Evolutionary conservation across 1,140 invertebrate species (phyloP).

Genomic region (Platyscapa corneri): DNA sequence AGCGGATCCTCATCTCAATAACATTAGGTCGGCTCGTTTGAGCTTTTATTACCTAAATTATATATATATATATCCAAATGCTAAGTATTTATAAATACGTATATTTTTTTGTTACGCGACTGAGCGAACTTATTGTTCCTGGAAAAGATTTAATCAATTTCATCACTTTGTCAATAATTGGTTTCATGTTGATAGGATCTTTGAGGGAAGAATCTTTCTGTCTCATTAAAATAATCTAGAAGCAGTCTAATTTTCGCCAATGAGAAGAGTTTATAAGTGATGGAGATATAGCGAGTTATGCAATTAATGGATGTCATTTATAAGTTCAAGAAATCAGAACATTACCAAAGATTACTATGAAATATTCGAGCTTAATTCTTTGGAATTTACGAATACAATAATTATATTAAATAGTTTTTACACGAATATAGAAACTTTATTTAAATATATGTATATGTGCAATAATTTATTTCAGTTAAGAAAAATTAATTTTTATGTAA

Average conservation of each 20-base stretch:
- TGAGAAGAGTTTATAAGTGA: not conserved
- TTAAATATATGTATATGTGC: no score
- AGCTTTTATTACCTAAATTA: constrained; percentile 65
- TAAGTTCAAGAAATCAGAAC: no score
- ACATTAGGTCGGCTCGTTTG: constrained; percentile 69
- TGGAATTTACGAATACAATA: no score
- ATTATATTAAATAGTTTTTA: no score
- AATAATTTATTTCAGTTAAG: no score
- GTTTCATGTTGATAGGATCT: not conserved
- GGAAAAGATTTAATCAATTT: constrained; percentile 41
- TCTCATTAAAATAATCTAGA: not conserved
- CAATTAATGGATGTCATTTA: no score
- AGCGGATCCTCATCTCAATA: constrained; percentile 69
- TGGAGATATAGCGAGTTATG: no score
- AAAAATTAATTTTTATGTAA: no score
- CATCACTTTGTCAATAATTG: not conserved
- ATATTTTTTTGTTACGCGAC: constrained; percentile 6
- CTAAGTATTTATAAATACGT: constrained; percentile 30
- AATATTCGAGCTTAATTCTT: no score
- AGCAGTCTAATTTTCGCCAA: not conserved
- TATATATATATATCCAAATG: constrained; percentile 10
- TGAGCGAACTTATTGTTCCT: not conserved
- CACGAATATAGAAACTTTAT: no score
- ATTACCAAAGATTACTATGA: no score
- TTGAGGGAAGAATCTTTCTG: not conserved